Percentiles rank a stretch among this genome's conserved stretches.
Conservation (phyloP, 2,113 vertebrate species). For the Atractosteus spatula region DNA sequence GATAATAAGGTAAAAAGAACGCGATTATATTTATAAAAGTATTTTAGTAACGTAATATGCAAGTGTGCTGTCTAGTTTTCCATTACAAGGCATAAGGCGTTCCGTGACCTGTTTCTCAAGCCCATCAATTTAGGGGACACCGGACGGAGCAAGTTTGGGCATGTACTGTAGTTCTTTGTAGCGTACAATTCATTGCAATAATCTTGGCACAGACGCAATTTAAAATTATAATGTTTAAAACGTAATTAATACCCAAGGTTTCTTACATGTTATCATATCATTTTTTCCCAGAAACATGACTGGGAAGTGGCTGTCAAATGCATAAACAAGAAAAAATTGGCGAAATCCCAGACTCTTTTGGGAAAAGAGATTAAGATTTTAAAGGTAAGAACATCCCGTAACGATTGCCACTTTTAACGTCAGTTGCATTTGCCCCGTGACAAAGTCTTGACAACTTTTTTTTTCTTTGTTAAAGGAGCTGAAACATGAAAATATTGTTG, state of each 20-base stretch:
- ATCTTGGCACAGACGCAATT: constrained; percentile 33
- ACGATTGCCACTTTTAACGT: neutral
- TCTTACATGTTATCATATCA: constrained; percentile 3
- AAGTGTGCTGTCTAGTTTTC: too few relatives aligned
- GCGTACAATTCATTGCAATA: neutral
- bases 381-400: constrained; percentile 71
- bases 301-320: constrained; percentile 94
- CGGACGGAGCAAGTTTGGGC: too few relatives aligned
- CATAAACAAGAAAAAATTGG: constrained; percentile 94
- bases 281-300: constrained; percentile 76
- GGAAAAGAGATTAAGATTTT: constrained; percentile 96
- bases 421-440: neutral
- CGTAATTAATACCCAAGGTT: neutral
- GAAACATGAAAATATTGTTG: constrained; percentile 95
- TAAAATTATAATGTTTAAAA: neutral
- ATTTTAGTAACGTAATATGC: too few relatives aligned
- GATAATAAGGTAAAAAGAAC: too few relatives aligned
- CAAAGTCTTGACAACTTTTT: constrained; percentile 9
- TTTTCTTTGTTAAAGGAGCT: constrained; percentile 74
- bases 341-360: constrained; percentile 87
- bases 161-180: too few relatives aligned
- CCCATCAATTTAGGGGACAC: too few relatives aligned
- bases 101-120: too few relatives aligned
- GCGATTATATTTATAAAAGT: too few relatives aligned
- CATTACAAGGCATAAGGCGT: too few relatives aligned